Evolutionary conservation across 2,113 vertebrate genomes (phyloP).

Genomic region (Rhynchomys soricoides): DNA sequence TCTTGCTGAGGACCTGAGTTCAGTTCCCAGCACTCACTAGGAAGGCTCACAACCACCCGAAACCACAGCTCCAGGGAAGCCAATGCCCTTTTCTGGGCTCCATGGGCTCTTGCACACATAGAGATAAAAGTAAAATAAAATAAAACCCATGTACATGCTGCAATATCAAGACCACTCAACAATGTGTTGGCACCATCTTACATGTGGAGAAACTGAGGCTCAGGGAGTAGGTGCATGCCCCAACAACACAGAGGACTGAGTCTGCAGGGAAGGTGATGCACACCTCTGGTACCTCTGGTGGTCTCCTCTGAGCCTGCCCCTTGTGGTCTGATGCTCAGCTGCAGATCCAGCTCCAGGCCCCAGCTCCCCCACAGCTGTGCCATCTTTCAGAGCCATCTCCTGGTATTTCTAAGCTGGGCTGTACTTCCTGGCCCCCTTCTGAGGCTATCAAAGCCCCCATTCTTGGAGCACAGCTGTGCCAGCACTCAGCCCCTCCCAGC

Average conservation of each 20-base stretch:
- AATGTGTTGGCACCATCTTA: background rate
- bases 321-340: background rate
- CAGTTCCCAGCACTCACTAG: background rate
- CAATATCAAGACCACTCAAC: background rate
- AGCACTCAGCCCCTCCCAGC: background rate
- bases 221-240: background rate
- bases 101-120: too few species aligned
- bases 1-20: background rate
- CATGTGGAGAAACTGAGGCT: background rate
- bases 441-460: slow-evolving; percentile 72
- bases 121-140: background rate
- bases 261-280: background rate
- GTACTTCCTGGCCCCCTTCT: slow-evolving; percentile 71
- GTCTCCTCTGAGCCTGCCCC: background rate
- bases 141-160: background rate
- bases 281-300: background rate
- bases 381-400: background rate
- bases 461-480: slow-evolving; percentile 66
- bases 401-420: background rate
- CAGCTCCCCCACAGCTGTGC: background rate
- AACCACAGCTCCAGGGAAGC: background rate
- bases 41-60: background rate
- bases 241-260: background rate
- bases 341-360: background rate
- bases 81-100: background rate